These are phyloP conservation scores for Drosophila kohkoa DNA, from an alignment of 1,140 invertebrate species.

Conservation along the genomic window DNA sequence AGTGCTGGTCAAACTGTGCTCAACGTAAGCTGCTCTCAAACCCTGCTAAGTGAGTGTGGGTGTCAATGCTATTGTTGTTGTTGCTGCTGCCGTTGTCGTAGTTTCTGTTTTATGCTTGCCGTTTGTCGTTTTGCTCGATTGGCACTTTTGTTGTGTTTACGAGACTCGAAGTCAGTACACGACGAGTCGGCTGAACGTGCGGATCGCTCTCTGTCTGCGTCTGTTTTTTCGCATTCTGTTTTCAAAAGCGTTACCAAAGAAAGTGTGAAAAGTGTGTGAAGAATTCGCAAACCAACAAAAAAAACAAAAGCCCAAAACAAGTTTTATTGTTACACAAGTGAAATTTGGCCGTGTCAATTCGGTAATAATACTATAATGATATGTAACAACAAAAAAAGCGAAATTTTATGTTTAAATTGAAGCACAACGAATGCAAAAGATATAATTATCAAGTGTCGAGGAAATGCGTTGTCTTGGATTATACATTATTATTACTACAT, in stretches of 20 bases:
- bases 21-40: slow-evolving; percentile 49
- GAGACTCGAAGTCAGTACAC: slow-evolving; percentile 47
- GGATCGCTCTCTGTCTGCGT: slow-evolving; percentile 48
- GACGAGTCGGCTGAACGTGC: slow-evolving; percentile 61
- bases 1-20: slow-evolving; percentile 54
- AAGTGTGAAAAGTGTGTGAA: slow-evolving; percentile 57
- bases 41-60: slow-evolving; percentile 37
- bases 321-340: slow-evolving; percentile 50
- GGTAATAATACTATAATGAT: slow-evolving; percentile 34
- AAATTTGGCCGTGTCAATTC: slow-evolving; percentile 30
- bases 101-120: slow-evolving; percentile 45
- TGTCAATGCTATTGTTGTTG: slow-evolving; percentile 28
- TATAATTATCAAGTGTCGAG: slow-evolving; percentile 1
- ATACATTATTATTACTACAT: not conserved
- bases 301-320: slow-evolving; percentile 35
- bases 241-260: slow-evolving; percentile 27
- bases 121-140: slow-evolving; percentile 53
- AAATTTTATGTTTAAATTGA: slow-evolving; percentile 12
- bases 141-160: slow-evolving; percentile 63
- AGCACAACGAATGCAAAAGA: not conserved
- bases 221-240: slow-evolving; percentile 25
- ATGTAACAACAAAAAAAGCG: slow-evolving; percentile 20
- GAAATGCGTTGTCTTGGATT: not conserved
- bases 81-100: slow-evolving; percentile 3
- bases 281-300: slow-evolving; percentile 27